Evolutionary conservation across 2,113 vertebrate genomes (phyloP).

Genomic region (Lophochroa leadbeateri): DNA sequence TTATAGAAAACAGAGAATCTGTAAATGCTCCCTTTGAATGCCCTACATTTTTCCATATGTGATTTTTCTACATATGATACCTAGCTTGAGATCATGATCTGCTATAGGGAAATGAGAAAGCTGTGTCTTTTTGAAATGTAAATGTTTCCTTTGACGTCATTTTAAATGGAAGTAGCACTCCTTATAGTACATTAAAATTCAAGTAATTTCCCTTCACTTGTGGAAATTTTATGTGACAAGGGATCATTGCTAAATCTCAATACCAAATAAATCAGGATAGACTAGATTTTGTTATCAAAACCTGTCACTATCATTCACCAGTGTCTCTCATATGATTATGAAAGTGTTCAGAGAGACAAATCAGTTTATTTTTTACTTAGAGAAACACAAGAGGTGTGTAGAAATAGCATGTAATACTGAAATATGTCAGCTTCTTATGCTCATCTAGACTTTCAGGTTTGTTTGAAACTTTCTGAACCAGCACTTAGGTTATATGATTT

Average conservation of each 20-base stretch:
- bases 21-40: not conserved
- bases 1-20: not conserved
- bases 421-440: not conserved
- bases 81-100: not conserved
- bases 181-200: not conserved
- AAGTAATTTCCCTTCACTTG: not conserved
- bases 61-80: not conserved
- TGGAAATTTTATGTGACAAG: not conserved
- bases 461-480: not conserved
- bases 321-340: not conserved
- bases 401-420: not conserved
- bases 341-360: not conserved
- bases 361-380: not conserved
- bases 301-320: not conserved
- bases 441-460: not conserved
- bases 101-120: not conserved
- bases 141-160: not conserved
- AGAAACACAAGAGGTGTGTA: not conserved
- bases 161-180: not conserved
- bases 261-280: not conserved
- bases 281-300: not conserved
- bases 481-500: not conserved
- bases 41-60: accelerated
- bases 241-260: not conserved
- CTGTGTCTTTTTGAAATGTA: not conserved